Conservation (phyloP, 2,888 invertebrate genomes). For the Meghimatium bilineatum region DNA sequence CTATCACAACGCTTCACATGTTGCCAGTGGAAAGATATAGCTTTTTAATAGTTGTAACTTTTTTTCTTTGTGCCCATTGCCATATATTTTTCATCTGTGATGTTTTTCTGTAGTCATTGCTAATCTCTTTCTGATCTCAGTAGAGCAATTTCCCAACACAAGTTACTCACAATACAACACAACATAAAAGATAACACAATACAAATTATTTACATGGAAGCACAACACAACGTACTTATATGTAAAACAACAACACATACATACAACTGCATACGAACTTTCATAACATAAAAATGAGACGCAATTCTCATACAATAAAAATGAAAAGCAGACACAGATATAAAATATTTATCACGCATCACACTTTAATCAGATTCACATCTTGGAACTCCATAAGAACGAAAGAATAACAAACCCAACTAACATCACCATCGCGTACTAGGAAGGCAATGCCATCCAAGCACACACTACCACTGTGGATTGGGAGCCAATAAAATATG, state of each 20-base stretch:
- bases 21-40: no score
- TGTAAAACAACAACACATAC: background rate
- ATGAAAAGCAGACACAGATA: background rate
- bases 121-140: no score
- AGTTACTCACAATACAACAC: no score
- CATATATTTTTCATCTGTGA: no score
- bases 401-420: background rate
- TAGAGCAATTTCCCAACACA: no score
- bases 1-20: no score
- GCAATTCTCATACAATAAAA: background rate
- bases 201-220: no score
- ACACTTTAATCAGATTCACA: background rate
- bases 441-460: background rate
- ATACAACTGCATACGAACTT: background rate
- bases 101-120: no score
- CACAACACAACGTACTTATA: no score
- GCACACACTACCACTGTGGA: background rate
- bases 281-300: no score
- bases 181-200: background rate
- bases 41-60: no score
- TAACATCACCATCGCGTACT: background rate
- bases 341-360: background rate
- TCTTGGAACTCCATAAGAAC: background rate
- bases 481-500: slow-evolving; percentile 31
- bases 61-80: no score